Percentiles rank a stretch among this genome's conserved stretches.
Conservation (phyloP, 2,888 invertebrate genomes). For the Lasioglossum morio region DNA sequence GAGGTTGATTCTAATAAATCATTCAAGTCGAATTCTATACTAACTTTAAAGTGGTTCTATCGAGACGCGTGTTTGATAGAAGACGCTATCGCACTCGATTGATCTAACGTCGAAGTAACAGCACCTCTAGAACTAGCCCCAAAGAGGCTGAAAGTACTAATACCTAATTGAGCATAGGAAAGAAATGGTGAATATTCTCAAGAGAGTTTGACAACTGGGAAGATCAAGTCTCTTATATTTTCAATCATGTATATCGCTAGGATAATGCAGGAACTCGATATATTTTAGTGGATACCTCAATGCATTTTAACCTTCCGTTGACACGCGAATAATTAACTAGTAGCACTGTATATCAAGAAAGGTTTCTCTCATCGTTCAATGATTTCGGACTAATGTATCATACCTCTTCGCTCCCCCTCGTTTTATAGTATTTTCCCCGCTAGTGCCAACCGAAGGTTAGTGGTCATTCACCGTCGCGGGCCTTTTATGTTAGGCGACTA, state of each 20-base stretch:
- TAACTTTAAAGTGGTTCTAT: neutral
- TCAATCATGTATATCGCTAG: slow-evolving; percentile 39
- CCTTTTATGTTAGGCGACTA: slow-evolving; percentile 24
- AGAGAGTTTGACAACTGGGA: slow-evolving; percentile 8
- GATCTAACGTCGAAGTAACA: slow-evolving; percentile 17
- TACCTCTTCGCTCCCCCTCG: neutral
- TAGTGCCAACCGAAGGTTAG: slow-evolving; percentile 42
- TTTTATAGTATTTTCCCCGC: neutral
- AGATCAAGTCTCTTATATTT: slow-evolving; percentile 26
- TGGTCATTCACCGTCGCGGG: slow-evolving; percentile 4
- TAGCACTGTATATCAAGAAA: neutral
- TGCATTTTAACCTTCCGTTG: slow-evolving; percentile 44
- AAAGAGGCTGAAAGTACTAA: slow-evolving; percentile 68
- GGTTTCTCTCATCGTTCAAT: neutral
- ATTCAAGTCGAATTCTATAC: neutral
- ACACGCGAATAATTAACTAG: slow-evolving; percentile 19
- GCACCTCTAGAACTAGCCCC: slow-evolving; percentile 60
- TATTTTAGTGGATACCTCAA: slow-evolving; percentile 12
- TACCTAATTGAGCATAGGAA: slow-evolving; percentile 49
- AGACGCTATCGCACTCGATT: neutral
- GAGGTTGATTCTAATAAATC: neutral
- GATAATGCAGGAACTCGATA: slow-evolving; percentile 8
- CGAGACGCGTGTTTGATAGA: neutral
- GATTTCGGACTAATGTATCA: neutral
- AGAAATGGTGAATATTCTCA: slow-evolving; percentile 22